These are phyloP conservation scores for Copidosoma aretas DNA, from an alignment of 2,888 invertebrate genomes.

Conservation along the genomic window DNA sequence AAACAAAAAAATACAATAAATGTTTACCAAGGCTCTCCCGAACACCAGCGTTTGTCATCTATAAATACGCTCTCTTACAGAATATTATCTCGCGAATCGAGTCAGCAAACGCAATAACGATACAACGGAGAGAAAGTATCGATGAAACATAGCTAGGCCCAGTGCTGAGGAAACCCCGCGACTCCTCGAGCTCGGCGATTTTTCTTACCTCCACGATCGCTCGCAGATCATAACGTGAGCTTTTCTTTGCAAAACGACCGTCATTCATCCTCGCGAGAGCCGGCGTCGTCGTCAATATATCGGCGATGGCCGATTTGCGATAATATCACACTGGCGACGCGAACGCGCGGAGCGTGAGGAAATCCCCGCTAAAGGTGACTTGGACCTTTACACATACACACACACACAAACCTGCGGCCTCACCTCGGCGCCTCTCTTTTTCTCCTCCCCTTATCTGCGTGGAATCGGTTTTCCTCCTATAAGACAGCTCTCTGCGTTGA, in stretches of 20 bases:
- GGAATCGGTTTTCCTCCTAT: background rate
- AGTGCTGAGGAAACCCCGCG: background rate
- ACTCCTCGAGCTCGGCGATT: background rate
- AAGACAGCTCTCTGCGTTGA: no score
- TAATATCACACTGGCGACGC: slow-evolving; percentile 42
- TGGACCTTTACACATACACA: no score
- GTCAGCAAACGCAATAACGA: background rate
- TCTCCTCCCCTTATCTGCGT: background rate
- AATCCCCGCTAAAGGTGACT: no score
- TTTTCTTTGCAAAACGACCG: slow-evolving; percentile 14
- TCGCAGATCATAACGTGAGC: background rate
- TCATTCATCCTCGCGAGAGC: slow-evolving; percentile 36
- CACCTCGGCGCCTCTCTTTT: slow-evolving; percentile 13
- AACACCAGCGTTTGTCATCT: background rate
- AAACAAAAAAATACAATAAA: background rate
- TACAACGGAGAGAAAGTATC: background rate
- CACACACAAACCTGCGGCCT: background rate
- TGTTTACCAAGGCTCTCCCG: background rate
- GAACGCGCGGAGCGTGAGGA: background rate
- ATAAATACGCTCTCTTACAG: background rate
- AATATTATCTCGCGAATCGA: background rate
- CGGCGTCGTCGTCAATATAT: slow-evolving; percentile 30
- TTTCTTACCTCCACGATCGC: background rate
- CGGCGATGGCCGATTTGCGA: slow-evolving; percentile 39
- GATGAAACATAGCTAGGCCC: background rate